These are phyloP conservation scores for Ciona savignyi DNA, from an alignment of 23 tunicate genomes.

Conservation along the genomic window DNA sequence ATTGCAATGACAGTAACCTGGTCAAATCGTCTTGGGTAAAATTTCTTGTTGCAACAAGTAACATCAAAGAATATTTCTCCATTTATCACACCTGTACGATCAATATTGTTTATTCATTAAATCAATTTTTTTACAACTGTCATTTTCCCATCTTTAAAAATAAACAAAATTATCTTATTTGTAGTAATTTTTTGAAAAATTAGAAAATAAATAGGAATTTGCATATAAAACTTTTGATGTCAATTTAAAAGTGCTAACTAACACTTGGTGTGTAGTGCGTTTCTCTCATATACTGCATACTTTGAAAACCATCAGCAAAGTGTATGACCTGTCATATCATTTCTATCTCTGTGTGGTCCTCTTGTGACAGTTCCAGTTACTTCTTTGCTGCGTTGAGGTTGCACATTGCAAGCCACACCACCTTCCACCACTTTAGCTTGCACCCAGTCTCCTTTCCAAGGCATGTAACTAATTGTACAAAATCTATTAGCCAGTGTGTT, in stretches of 20 bases:
- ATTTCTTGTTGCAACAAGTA: constrained; percentile 25
- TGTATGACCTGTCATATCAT: neutral
- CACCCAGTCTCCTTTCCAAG: constrained; percentile 69
- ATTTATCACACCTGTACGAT: constrained; percentile 29
- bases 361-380: constrained; percentile 38
- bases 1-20: constrained; percentile 37
- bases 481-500: too few relatives aligned
- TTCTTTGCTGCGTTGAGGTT: constrained; percentile 41
- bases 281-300: too few relatives aligned
- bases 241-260: too few relatives aligned
- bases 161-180: too few relatives aligned
- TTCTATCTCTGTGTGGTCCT: neutral
- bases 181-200: too few relatives aligned
- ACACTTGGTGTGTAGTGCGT: too few relatives aligned
- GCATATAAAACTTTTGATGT: too few relatives aligned
- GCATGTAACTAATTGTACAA: constrained; percentile 15
- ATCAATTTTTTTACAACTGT: neutral
- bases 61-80: constrained; percentile 33
- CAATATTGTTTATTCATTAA: neutral
- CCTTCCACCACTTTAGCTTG: constrained; percentile 29
- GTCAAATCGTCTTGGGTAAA: constrained; percentile 55
- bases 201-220: too few relatives aligned
- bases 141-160: too few relatives aligned
- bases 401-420: constrained; percentile 22
- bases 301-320: too few relatives aligned